Evolutionary conservation across 2,113 vertebrate genomes (phyloP).

Genomic region (Tautogolabrus adspersus): DNA sequence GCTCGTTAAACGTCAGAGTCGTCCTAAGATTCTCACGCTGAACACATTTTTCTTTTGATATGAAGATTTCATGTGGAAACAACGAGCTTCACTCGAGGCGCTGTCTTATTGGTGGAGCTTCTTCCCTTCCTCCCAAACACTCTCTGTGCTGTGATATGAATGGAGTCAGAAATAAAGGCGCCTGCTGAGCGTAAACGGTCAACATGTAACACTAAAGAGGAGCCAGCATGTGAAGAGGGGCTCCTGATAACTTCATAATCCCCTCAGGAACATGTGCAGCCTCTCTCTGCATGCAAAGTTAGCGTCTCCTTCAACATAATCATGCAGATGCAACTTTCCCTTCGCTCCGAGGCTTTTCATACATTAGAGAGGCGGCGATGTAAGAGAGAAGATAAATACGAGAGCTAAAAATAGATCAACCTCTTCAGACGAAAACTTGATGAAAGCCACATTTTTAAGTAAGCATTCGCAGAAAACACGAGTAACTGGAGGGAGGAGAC

Average conservation of each 20-base stretch:
- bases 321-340: conserved; percentile 38
- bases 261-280: conserved; percentile 46
- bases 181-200: conserved; percentile 41
- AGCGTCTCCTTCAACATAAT: conserved; percentile 15
- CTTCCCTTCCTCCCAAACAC: background rate
- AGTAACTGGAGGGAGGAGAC: conserved; percentile 26
- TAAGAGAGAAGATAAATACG: conserved; percentile 58
- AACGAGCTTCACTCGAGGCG: background rate
- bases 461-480: conserved; percentile 49
- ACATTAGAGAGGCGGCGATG: conserved; percentile 28
- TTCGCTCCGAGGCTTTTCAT: conserved; percentile 38
- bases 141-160: conserved; percentile 6
- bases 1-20: background rate
- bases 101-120: conserved; percentile 6
- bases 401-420: conserved; percentile 67
- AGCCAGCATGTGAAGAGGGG: conserved; percentile 15
- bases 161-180: conserved; percentile 23
- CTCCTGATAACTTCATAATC: conserved; percentile 45
- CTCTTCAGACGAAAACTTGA: conserved; percentile 64
- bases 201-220: conserved; percentile 44
- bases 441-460: conserved; percentile 46
- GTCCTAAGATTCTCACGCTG: no score
- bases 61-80: conserved; percentile 17
- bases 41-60: conserved; percentile 7
- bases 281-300: conserved; percentile 17